These are phyloP conservation scores for Platygyra sinensis DNA, from an alignment of 64 coral and sea anemone species.

Conservation along the genomic window DNA sequence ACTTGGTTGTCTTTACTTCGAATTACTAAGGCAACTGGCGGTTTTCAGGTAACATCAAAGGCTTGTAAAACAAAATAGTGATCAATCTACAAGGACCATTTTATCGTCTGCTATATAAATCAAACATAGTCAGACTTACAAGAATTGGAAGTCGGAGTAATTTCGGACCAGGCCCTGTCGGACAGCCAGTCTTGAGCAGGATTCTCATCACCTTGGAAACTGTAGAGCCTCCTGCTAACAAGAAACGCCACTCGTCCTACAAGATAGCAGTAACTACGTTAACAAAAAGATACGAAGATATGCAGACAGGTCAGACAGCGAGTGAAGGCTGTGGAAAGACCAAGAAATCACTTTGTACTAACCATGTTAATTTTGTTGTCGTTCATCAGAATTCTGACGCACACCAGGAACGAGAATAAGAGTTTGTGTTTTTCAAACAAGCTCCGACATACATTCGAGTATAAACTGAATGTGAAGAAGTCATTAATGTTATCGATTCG, in stretches of 20 bases:
- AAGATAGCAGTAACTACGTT: neutral
- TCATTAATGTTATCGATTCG: constrained; percentile 97
- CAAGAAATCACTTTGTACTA: neutral
- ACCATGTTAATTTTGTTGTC: constrained; percentile 93
- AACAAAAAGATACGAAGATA: neutral
- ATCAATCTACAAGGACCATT: neutral
- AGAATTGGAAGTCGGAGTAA: constrained; percentile 77
- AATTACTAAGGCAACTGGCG: too few species aligned
- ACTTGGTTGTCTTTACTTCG: too few species aligned
- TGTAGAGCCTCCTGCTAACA: constrained; percentile 86
- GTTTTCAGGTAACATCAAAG: too few species aligned
- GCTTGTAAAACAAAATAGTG: too few species aligned
- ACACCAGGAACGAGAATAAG: constrained; percentile 92
- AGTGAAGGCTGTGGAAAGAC: neutral
- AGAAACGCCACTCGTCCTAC: constrained; percentile 95
- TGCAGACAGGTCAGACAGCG: too few species aligned
- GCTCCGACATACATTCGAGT: constrained; percentile 93
- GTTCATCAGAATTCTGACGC: constrained; percentile 96
- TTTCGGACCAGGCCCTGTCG: constrained; percentile 89
- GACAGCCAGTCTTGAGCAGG: constrained; percentile 95
- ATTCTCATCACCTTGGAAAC: constrained; percentile 74
- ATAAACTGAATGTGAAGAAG: constrained; percentile 95
- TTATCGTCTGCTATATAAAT: neutral
- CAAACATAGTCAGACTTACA: constrained; percentile 35
- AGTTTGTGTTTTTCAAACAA: constrained; percentile 97